These are phyloP conservation scores for Pandemis heparana DNA, from an alignment of 2,888 invertebrate species.

Conservation along the genomic window DNA sequence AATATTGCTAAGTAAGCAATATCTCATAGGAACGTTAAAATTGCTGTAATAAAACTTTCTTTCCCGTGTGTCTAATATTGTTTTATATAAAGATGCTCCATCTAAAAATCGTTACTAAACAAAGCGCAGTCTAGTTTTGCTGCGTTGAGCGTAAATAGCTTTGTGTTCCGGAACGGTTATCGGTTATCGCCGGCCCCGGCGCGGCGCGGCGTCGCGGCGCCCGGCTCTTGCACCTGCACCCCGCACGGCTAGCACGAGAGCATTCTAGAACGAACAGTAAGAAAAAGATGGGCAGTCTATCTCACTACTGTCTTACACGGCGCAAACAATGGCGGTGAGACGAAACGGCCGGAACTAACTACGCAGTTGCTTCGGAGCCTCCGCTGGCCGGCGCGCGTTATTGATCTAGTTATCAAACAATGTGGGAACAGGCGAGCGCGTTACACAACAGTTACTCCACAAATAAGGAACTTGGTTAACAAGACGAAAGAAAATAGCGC, in stretches of 20 bases:
- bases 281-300: too few species aligned
- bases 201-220: background rate
- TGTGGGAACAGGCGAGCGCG: background rate
- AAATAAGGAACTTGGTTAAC: too few species aligned
- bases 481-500: too few species aligned
- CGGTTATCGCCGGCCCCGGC: too few species aligned
- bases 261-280: too few species aligned
- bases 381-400: background rate
- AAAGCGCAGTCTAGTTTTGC: background rate
- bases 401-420: conserved; percentile 1
- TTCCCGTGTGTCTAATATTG: too few species aligned
- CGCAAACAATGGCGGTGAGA: background rate
- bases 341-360: background rate
- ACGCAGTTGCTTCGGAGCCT: background rate
- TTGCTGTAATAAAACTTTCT: too few species aligned
- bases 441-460: background rate
- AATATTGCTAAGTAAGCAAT: too few species aligned
- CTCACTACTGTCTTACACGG: background rate
- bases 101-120: background rate
- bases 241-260: too few species aligned
- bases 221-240: background rate
- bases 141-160: background rate
- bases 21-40: too few species aligned
- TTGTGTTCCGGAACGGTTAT: too few species aligned
- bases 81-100: background rate